Base-by-base conservation (phyloP, 1,140 invertebrate genomes). In the Euschistus heros region DNA sequence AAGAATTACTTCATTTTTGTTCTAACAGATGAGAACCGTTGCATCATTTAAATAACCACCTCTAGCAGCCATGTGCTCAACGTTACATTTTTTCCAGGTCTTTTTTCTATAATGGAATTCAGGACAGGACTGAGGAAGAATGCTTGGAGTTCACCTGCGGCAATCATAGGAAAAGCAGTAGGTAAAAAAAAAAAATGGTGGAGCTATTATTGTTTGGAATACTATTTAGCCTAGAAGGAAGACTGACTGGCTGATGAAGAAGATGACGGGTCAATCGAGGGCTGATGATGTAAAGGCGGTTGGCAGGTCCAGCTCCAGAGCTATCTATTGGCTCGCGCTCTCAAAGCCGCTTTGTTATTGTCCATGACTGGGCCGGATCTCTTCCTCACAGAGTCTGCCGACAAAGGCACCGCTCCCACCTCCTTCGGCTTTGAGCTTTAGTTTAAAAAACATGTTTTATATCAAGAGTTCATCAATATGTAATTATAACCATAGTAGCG, bases 331-430 rank as follows among this genome's bases (percentile, higher is more conserved):
- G 20, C n/a, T 50, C n/a, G 47, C 17, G 5, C 4, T n/a, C n/a
- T 22, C 47, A 22, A 50, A 22, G 47, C 47, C 47, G 47, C 47
- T 50, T 50, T 50, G 47, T 50, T 50, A 50, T 50, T 50, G 47
- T 8, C 47, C 47, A 50, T 50, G 47, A 50, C 47, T 50, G n/a
- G 47, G n/a, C 47, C n/a, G 47, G 5, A 50, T 50, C 47, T 22
- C n/a, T 50, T 3, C 5, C 47, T 20, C 47, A 50, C n/a, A 50
- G 47, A 1, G 17, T 17, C 10, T 5, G 14, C 47, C 47, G 47
- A 50, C 47, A 50, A 50, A 50, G 47, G 20, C 14, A 18, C 47
- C 47, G 47, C n/a, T 22, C 47, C 47, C 8, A 2, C 1, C 6
- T 22, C 2, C 47, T 18, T 2, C 1, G 4, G 7, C 47, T 50